These are phyloP conservation scores for Temnothorax rugatulus DNA, from an alignment of 2,888 invertebrate species.

Conservation along the genomic window DNA sequence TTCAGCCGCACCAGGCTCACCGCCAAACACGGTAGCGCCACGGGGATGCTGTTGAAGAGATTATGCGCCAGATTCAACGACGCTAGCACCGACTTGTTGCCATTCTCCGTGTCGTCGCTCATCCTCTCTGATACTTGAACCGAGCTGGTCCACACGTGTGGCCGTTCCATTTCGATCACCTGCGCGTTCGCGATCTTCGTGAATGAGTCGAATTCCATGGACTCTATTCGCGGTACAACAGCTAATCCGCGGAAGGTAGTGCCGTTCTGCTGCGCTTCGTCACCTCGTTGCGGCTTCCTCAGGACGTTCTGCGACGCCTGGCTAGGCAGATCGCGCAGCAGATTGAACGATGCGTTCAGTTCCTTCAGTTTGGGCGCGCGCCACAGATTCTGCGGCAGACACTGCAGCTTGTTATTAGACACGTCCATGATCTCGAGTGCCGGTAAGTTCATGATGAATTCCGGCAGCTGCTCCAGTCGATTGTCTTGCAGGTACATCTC, in stretches of 20 bases:
- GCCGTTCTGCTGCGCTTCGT: slow-evolving; percentile 80
- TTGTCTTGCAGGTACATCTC: slow-evolving; percentile 97
- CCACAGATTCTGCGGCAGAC: slow-evolving; percentile 95
- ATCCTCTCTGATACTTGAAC: slow-evolving; percentile 91
- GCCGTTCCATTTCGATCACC: slow-evolving; percentile 89
- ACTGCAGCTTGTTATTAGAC: slow-evolving; percentile 96
- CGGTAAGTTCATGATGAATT: slow-evolving; percentile 93
- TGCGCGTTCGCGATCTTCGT: slow-evolving; percentile 84
- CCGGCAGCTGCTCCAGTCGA: slow-evolving; percentile 93
- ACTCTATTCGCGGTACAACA: slow-evolving; percentile 82
- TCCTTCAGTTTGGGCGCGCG: slow-evolving; percentile 94
- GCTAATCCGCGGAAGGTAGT: slow-evolving; percentile 81
- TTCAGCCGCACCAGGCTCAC: slow-evolving; percentile 95
- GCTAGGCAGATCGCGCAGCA: slow-evolving; percentile 91
- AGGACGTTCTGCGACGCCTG: slow-evolving; percentile 81
- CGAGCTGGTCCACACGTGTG: slow-evolving; percentile 92
- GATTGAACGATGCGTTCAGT: slow-evolving; percentile 95
- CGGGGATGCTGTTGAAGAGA: slow-evolving; percentile 95
- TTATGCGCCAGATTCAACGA: slow-evolving; percentile 96
- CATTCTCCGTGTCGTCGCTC: slow-evolving; percentile 87
- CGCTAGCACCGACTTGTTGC: slow-evolving; percentile 90
- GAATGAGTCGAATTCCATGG: slow-evolving; percentile 84
- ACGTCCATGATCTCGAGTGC: slow-evolving; percentile 94
- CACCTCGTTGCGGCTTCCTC: slow-evolving; percentile 76
- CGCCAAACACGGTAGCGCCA: slow-evolving; percentile 95